Percentiles rank a stretch among this genome's conserved stretches.
Evolutionary conservation across 2,888 invertebrate species (phyloP).

Genomic region (Rhyacophila evoluta): DNA sequence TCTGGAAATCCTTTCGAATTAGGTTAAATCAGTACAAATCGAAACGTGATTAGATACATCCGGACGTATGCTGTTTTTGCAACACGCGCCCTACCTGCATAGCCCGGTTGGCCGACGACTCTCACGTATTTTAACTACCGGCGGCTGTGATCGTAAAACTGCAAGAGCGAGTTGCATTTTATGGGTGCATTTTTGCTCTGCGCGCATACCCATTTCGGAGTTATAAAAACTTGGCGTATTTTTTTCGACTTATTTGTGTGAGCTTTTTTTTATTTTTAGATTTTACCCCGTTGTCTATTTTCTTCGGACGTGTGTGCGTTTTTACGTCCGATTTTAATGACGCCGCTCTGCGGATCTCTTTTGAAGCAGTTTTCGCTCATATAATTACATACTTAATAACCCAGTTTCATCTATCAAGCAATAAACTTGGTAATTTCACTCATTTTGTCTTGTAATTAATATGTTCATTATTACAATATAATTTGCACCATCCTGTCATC

Average conservation of each 20-base stretch:
- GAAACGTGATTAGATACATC: not conserved
- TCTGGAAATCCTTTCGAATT: not conserved
- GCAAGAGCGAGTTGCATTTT: slow-evolving; percentile 48
- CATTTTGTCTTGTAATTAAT: not conserved
- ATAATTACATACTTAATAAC: not conserved
- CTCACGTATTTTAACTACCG: slow-evolving; percentile 42
- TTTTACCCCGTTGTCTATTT: slow-evolving; percentile 23
- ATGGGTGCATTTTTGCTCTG: slow-evolving; percentile 51
- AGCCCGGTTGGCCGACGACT: slow-evolving; percentile 5
- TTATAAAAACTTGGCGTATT: slow-evolving; percentile 46
- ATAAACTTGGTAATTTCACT: not conserved
- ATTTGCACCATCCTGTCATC: no score
- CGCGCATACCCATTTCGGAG: slow-evolving; percentile 48
- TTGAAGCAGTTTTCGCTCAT: not conserved
- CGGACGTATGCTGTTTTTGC: not conserved
- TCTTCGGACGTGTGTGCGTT: not conserved
- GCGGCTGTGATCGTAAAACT: slow-evolving; percentile 46
- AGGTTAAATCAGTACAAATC: slow-evolving; percentile 18
- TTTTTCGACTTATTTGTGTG: slow-evolving; percentile 39
- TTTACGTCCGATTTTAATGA: slow-evolving; percentile 14
- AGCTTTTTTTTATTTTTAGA: slow-evolving; percentile 13
- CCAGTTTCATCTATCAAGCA: not conserved
- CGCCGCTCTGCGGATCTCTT: not conserved
- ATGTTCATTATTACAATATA: not conserved
- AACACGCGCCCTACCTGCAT: slow-evolving; percentile 1